Percentiles rank a stretch among this genome's conserved stretches.
Evolutionary conservation across 2,888 invertebrate genomes (phyloP).

Genomic region (Campoplex nolae): DNA sequence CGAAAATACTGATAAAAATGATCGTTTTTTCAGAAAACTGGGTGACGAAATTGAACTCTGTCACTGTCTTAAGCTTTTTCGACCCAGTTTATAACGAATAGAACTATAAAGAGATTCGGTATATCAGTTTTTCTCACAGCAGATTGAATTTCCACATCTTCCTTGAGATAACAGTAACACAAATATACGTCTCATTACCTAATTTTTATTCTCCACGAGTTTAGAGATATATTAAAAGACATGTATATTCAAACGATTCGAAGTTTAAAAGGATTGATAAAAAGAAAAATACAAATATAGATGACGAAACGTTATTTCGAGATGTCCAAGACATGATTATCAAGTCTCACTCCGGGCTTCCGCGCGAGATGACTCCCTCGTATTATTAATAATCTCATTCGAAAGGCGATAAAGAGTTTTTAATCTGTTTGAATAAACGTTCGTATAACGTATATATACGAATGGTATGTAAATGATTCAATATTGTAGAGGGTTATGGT

Average conservation of each 20-base stretch:
- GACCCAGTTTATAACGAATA: neutral
- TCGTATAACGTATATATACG: neutral
- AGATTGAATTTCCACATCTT: constrained; percentile 31
- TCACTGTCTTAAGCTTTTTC: neutral
- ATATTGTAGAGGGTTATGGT: constrained; percentile 39
- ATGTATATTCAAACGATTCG: constrained; percentile 25
- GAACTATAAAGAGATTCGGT: neutral
- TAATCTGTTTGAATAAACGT: constrained; percentile 4
- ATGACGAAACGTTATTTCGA: constrained; percentile 25
- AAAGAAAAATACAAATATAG: constrained; percentile 14
- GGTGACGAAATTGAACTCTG: no score
- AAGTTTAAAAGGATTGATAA: neutral
- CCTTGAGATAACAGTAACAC: constrained; percentile 34
- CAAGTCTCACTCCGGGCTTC: constrained; percentile 47
- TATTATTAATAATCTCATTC: constrained; percentile 47
- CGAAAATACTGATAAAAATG: neutral
- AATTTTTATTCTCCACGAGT: constrained; percentile 32
- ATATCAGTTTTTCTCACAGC: constrained; percentile 14
- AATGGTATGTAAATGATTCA: constrained; percentile 39
- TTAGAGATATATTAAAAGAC: neutral
- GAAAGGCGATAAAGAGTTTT: constrained; percentile 18
- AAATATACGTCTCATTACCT: constrained; percentile 15
- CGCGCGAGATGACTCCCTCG: constrained; percentile 54
- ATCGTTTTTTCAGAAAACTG: neutral
- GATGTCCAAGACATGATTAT: constrained; percentile 52